These are phyloP conservation scores for Bombus waltoni DNA, from an alignment of 1,140 invertebrate species.

Conservation along the genomic window DNA sequence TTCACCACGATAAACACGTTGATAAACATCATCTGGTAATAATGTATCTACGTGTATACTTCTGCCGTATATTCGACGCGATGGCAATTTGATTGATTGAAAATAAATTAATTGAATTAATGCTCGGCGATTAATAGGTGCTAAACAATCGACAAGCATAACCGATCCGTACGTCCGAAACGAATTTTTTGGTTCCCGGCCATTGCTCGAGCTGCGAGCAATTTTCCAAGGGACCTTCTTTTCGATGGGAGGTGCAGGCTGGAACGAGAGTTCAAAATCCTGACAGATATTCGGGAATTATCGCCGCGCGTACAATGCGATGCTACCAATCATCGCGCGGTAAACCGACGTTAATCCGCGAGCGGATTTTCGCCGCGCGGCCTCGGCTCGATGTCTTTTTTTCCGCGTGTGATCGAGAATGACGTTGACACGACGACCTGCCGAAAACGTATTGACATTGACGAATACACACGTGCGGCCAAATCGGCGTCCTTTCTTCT, in stretches of 20 bases:
- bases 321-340: constrained; percentile 62
- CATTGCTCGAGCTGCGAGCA: not conserved
- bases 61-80: too few species aligned
- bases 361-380: constrained; percentile 59
- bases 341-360: constrained; percentile 66
- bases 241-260: not conserved
- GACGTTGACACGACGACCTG: constrained; percentile 69
- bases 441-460: constrained; percentile 67
- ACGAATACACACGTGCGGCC: constrained; percentile 55
- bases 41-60: not conserved
- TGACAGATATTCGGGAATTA: constrained; percentile 60
- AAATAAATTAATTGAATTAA: constrained; percentile 20
- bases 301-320: constrained; percentile 57
- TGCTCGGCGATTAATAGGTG: not conserved
- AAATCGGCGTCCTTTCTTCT: constrained; percentile 10
- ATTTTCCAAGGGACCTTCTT: constrained; percentile 8
- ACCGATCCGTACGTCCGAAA: not conserved
- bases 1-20: not conserved
- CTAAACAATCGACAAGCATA: not conserved
- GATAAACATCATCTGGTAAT: not conserved
- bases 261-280: constrained; percentile 16
- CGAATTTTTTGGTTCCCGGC: not conserved
- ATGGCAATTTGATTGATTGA: not conserved
- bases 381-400: constrained; percentile 32
- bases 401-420: constrained; percentile 62